Evolutionary conservation across 35 echinoderm and acorn worm species (phyloP), one percentile per base, ranked within the genome.

Genomic region (Chiridota heheva): DNA sequence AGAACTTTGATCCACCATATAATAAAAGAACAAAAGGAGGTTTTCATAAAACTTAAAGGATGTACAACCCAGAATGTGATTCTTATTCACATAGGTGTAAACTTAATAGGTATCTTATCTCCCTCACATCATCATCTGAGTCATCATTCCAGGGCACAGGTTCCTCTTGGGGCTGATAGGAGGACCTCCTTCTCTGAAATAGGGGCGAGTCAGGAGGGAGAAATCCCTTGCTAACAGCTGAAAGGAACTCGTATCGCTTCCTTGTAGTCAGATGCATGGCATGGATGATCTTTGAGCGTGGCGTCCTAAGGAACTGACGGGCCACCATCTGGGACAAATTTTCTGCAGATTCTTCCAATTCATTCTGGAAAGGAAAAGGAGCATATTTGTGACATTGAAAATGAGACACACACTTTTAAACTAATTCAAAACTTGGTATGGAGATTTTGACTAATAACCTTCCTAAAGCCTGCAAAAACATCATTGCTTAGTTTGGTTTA

Each of bases 241-340:
- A 97, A 39, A 97, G 77, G 80, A 97, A 97, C 79, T 97, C 93
- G 20, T 91, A 72, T 0, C 93, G 83, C 69, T 97, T 97, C 31
- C 93, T 53, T 51, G 82, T 74, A 31, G 84, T 84, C 39, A 97
- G 89, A 29, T 88, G 88, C 36, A 84, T 85, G 22, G 93, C 69
- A 27, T 91, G 89, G 80, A 97, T 84, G 60, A 97, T 86, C 84
- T 97, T 97, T 24, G 60, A 49, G 36, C 88, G 68, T 16, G 93
- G 93, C 27, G 93, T 97, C 24, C 93, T 63, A 1, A 97, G 73
- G 62, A 87, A 97, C 78, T 87, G 85, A 29, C 93, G 67, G n/a
- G 93, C 93, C 28, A 97, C 93, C 93, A 97, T 97, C 60, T 97
- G 93, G 26, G 93, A 97, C 3, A 91, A 80, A 8, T 58, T 91